phyloP scores from a whole-genome alignment of 2,797 vertebrate species.

The Gephyroberyx darwinii region DNA sequence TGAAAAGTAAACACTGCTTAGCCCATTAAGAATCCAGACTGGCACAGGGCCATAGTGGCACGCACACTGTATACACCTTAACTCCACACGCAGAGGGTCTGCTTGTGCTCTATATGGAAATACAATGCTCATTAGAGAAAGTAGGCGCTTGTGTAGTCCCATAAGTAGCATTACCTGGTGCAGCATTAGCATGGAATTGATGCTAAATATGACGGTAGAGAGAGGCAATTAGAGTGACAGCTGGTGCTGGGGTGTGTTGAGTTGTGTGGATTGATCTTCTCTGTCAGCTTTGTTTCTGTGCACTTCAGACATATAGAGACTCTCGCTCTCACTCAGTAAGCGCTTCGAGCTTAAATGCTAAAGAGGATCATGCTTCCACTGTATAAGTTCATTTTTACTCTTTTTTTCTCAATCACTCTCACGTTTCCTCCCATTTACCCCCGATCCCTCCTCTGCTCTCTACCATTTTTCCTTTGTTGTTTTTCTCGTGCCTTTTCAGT shows the following conservation, averaged over 20 bases:
- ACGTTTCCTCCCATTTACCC: constrained; percentile 32
- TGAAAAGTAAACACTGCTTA: constrained; percentile 78
- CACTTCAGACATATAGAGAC: constrained; percentile 51
- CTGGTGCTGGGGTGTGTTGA: constrained; percentile 55
- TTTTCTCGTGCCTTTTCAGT: constrained; percentile 46
- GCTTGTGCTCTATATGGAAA: constrained; percentile 59
- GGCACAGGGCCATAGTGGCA: constrained; percentile 56
- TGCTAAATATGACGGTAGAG: constrained; percentile 66
- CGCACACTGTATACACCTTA: constrained; percentile 44
- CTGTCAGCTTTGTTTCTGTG: constrained; percentile 59
- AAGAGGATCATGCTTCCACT: constrained; percentile 52
- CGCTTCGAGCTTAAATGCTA: constrained; percentile 52
- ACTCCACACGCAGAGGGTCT: constrained; percentile 45
- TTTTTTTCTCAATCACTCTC: too few relatives aligned
- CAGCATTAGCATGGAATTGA: constrained; percentile 63
- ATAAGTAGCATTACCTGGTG: constrained; percentile 57
- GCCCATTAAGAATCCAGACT: constrained; percentile 72
- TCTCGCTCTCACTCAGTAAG: constrained; percentile 43
- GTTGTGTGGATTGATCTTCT: constrained; percentile 63
- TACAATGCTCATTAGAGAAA: constrained; percentile 69
- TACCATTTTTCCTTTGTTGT: constrained; percentile 18
- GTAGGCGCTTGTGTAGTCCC: constrained; percentile 40
- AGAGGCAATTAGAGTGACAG: constrained; percentile 77
- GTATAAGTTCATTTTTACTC: constrained; percentile 20
- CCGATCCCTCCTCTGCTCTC: neutral